Evolutionary conservation across 2,888 invertebrate genomes (phyloP).

Genomic region (Rhingia campestris): DNA sequence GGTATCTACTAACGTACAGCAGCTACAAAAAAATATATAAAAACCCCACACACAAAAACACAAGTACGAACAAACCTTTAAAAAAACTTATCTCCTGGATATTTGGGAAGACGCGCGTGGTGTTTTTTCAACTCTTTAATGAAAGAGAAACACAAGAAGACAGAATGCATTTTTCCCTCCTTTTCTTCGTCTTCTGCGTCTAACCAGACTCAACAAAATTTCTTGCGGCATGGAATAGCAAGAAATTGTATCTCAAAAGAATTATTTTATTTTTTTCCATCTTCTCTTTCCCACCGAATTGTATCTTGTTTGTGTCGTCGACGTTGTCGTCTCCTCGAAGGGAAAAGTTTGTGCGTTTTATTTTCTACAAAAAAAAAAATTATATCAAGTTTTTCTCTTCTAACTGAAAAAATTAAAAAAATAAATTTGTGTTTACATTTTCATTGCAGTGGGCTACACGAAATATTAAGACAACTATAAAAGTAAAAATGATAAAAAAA

Average conservation of each 20-base stretch:
- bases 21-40: constrained; percentile 14
- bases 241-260: constrained; percentile 53
- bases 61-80: background rate
- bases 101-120: constrained; percentile 48
- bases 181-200: constrained; percentile 6
- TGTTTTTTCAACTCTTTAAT: constrained; percentile 46
- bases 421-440: constrained; percentile 49
- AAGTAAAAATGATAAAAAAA: constrained; percentile 10
- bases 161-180: constrained; percentile 36
- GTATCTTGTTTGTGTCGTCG: background rate
- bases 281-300: background rate
- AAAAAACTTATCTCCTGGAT: constrained; percentile 7
- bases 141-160: constrained; percentile 29
- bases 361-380: background rate
- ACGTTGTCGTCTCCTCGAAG: background rate
- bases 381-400: background rate
- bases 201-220: constrained; percentile 49
- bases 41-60: background rate
- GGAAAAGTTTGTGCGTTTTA: constrained; percentile 17
- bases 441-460: constrained; percentile 48
- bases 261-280: background rate
- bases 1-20: constrained; percentile 11
- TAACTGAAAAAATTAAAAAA: constrained; percentile 10
- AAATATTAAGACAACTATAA: background rate
- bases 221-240: constrained; percentile 76